phyloP scores from a whole-genome alignment of 2,797 vertebrate species.

The Intellagama lesueurii region DNA sequence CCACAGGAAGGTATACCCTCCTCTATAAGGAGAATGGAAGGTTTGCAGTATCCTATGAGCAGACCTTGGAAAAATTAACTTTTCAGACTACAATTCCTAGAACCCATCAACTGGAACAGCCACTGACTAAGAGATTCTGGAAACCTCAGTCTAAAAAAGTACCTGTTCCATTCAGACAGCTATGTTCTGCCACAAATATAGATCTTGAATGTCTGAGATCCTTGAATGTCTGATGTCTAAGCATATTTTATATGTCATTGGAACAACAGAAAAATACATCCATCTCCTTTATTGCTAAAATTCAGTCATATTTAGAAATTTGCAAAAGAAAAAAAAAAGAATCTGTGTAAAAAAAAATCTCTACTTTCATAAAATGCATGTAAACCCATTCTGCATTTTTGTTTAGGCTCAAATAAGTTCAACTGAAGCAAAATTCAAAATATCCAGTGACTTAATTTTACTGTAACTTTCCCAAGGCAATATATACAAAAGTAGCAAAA shows the following conservation, averaged over 20 bases:
- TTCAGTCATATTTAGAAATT: background rate
- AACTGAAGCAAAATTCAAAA: slow-evolving; percentile 45
- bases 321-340: background rate
- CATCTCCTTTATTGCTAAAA: slow-evolving; percentile 40
- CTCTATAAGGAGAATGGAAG: background rate
- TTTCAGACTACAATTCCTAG: no score
- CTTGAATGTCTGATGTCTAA: slow-evolving; percentile 11
- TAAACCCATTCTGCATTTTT: slow-evolving; percentile 39
- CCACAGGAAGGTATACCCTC: background rate
- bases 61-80: background rate
- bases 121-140: no score
- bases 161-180: background rate
- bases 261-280: background rate
- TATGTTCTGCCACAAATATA: background rate
- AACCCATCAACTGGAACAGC: no score
- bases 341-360: slow-evolving; percentile 1
- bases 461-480: background rate
- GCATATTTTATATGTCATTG: slow-evolving; percentile 26
- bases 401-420: slow-evolving; percentile 37
- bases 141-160: no score
- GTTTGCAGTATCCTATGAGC: background rate
- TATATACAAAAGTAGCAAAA: slow-evolving; percentile 29
- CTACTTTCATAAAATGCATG: slow-evolving; percentile 7
- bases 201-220: background rate
- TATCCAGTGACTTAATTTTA: slow-evolving; percentile 61